Evolutionary conservation across 2,797 vertebrate species (phyloP).

Genomic region (Catamblyrhynchus diadema): DNA sequence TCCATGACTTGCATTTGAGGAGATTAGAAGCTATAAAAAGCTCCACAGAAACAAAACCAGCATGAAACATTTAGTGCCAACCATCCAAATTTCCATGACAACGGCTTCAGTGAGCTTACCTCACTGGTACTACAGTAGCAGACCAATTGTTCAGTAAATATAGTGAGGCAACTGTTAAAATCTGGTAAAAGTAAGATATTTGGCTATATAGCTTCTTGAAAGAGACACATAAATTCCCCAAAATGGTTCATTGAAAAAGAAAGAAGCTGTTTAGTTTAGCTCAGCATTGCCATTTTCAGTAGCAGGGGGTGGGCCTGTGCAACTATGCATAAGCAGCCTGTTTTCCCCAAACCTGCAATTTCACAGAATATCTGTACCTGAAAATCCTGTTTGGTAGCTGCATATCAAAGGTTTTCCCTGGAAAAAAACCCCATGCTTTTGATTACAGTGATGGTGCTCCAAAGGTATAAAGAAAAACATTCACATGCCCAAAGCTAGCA

Average conservation of each 20-base stretch:
- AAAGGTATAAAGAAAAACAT: background rate
- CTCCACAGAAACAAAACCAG: slow-evolving; percentile 29
- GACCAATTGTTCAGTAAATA: background rate
- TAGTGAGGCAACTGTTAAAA: background rate
- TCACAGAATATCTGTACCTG: background rate
- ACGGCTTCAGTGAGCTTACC: background rate
- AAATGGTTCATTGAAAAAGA: background rate
- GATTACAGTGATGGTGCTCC: background rate
- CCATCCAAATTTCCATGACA: slow-evolving; percentile 29
- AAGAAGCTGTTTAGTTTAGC: background rate
- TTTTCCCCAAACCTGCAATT: background rate
- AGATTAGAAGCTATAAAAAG: background rate
- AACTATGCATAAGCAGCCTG: background rate
- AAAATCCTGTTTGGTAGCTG: slow-evolving; percentile 35
- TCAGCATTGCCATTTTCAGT: background rate
- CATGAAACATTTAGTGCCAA: background rate
- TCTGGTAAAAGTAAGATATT: background rate
- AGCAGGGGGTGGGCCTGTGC: background rate
- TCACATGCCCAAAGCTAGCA: background rate
- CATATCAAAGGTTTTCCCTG: background rate
- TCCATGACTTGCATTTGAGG: background rate
- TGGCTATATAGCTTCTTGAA: background rate
- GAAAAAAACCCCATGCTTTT: background rate
- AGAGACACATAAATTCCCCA: background rate
- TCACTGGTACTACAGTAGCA: background rate